Percentiles rank a stretch among this genome's conserved stretches.
Evolutionary conservation across 1,140 invertebrate species (phyloP).

Genomic region (Nephila pilipes): DNA sequence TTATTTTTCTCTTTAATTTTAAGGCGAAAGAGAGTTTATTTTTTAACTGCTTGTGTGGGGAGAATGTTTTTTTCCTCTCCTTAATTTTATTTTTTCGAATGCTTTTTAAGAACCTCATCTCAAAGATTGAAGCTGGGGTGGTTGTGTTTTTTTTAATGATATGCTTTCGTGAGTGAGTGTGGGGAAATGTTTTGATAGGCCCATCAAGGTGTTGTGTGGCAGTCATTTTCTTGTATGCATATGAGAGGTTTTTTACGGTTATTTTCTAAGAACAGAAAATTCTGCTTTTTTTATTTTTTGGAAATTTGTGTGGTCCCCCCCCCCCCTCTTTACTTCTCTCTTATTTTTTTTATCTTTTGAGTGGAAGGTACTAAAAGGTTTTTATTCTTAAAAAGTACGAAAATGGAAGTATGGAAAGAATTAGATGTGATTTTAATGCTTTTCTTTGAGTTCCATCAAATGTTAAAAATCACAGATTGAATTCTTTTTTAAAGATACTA

Average conservation of each 20-base stretch:
- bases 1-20: slow-evolving; percentile 5
- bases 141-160: slow-evolving; percentile 68
- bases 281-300: neutral
- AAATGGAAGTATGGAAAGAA: slow-evolving; percentile 8
- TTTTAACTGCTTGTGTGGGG: slow-evolving; percentile 9
- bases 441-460: slow-evolving; percentile 58
- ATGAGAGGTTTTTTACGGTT: slow-evolving; percentile 56
- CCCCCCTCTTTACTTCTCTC: neutral
- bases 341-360: neutral
- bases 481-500: slow-evolving; percentile 10
- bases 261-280: neutral
- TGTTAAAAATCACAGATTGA: slow-evolving; percentile 30
- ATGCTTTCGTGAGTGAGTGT: slow-evolving; percentile 53
- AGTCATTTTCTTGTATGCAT: slow-evolving; percentile 52
- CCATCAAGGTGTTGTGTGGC: slow-evolving; percentile 49
- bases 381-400: slow-evolving; percentile 21
- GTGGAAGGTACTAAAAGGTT: slow-evolving; percentile 18
- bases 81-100: neutral
- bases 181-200: slow-evolving; percentile 66
- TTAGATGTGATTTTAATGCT: slow-evolving; percentile 58
- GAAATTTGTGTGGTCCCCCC: neutral
- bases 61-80: neutral
- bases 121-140: slow-evolving; percentile 2
- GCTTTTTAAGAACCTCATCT: slow-evolving; percentile 28
- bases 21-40: slow-evolving; percentile 37